Conservation (phyloP, 1,140 invertebrate genomes). For the Cardiocondyla obscurior region DNA sequence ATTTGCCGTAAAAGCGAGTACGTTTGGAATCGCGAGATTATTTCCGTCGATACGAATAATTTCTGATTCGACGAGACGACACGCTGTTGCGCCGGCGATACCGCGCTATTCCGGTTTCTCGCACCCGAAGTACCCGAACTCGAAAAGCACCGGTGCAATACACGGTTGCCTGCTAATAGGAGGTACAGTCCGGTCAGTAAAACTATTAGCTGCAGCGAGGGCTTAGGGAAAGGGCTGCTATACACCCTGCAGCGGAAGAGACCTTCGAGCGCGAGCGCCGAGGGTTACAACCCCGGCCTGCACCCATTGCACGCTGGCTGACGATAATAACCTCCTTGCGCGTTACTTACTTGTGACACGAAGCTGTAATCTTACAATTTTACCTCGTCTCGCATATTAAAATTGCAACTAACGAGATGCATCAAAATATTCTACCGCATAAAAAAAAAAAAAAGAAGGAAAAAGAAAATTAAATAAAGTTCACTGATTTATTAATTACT, state of each 20-base stretch:
- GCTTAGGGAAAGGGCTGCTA: neutral
- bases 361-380: neutral
- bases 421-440: neutral
- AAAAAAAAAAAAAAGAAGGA: neutral
- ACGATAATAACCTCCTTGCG: neutral
- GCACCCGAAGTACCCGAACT: conserved; percentile 73
- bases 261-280: neutral
- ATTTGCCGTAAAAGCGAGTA: neutral
- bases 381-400: neutral
- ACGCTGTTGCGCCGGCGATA: neutral
- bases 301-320: neutral
- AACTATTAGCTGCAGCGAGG: conserved; percentile 55
- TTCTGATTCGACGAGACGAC: conserved; percentile 9
- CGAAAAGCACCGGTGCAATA: conserved; percentile 64
- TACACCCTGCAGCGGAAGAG: conserved; percentile 61
- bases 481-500: neutral
- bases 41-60: neutral
- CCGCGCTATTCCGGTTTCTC: conserved; percentile 36
- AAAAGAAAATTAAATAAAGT: neutral
- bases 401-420: neutral
- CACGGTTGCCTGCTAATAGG: conserved; percentile 74
- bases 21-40: neutral
- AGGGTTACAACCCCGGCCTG: neutral
- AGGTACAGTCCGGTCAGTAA: conserved; percentile 73
- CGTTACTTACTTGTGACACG: neutral